A percentile compares a stretch with the other conserved stretches of the same genome.
These are phyloP conservation scores for Aplysia californica DNA, from an alignment of 1,140 invertebrate species.

Conservation along the genomic window DNA sequence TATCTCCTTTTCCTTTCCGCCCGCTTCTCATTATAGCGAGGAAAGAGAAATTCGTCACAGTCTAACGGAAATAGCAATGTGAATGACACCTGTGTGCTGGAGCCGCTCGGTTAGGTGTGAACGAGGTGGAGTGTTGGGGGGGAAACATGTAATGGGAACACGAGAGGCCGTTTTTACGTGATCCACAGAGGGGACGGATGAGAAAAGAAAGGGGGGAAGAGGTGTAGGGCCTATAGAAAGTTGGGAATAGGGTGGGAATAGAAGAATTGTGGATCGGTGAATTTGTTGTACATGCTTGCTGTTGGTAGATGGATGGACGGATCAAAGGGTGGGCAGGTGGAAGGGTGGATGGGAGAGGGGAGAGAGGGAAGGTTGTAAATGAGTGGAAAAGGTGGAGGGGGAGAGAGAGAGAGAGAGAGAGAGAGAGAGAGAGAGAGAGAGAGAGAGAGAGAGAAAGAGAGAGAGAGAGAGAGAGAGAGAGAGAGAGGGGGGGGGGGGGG, in stretches of 20 bases:
- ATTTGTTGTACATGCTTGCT: neutral
- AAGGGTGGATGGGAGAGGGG: neutral
- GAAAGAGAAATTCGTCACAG: too few relatives aligned
- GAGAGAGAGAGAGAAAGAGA: slow-evolving; percentile 10
- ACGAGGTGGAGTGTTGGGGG: too few relatives aligned
- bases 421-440: neutral
- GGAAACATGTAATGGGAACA: too few relatives aligned
- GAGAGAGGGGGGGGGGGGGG: neutral
- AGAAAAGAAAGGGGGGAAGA: neutral
- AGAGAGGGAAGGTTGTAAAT: neutral
- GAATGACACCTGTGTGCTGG: too few relatives aligned
- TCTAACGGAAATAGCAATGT: too few relatives aligned
- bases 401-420: neutral
- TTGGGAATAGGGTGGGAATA: neutral
- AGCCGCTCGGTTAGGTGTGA: too few relatives aligned
- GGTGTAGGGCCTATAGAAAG: neutral
- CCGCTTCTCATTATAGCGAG: too few relatives aligned
- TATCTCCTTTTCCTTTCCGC: too few relatives aligned
- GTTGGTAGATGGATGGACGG: neutral
- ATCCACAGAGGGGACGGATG: too few relatives aligned
- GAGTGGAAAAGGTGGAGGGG: neutral
- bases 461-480: neutral
- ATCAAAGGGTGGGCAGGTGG: neutral
- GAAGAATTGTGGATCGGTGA: neutral
- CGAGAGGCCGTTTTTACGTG: too few relatives aligned